Conservation (phyloP, 2,113 vertebrate species). For the Antechinus flavipes region DNA sequence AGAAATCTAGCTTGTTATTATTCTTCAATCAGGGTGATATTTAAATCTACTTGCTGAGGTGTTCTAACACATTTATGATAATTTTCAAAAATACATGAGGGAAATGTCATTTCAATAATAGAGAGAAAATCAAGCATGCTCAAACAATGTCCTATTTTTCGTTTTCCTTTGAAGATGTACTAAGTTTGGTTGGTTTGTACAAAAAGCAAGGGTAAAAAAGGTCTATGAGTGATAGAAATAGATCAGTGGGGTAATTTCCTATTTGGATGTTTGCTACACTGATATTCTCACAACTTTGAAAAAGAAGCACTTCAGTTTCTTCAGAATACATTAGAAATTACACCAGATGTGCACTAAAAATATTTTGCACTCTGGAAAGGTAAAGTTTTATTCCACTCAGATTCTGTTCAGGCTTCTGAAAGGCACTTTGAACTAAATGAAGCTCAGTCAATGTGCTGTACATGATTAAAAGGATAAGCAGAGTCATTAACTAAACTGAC, state of each 20-base stretch:
- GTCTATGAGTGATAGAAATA: neutral
- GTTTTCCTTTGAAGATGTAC: constrained; percentile 38
- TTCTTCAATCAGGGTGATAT: neutral
- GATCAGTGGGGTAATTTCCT: neutral
- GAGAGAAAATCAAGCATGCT: neutral
- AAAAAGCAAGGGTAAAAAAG: neutral
- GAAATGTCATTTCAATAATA: neutral
- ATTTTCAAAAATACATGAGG: neutral
- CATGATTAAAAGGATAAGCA: constrained; percentile 86
- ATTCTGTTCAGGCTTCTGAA: constrained; percentile 81
- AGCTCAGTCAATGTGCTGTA: constrained; percentile 79
- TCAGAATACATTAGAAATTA: constrained; percentile 35
- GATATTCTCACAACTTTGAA: constrained; percentile 33
- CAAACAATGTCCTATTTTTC: neutral
- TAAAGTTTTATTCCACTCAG: constrained; percentile 68
- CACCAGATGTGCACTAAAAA: neutral
- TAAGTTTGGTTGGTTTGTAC: neutral
- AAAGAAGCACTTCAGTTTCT: constrained; percentile 15
- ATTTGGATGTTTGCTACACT: neutral
- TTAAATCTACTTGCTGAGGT: neutral
- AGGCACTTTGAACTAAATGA: constrained; percentile 87
- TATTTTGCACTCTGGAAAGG: constrained; percentile 25
- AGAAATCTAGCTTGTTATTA: neutral
- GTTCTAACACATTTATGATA: neutral
- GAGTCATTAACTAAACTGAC: constrained; percentile 87